Percentiles rank a stretch among this genome's conserved stretches.
phyloP scores from a whole-genome alignment of 2,797 vertebrate species.

The Gila robusta region DNA sequence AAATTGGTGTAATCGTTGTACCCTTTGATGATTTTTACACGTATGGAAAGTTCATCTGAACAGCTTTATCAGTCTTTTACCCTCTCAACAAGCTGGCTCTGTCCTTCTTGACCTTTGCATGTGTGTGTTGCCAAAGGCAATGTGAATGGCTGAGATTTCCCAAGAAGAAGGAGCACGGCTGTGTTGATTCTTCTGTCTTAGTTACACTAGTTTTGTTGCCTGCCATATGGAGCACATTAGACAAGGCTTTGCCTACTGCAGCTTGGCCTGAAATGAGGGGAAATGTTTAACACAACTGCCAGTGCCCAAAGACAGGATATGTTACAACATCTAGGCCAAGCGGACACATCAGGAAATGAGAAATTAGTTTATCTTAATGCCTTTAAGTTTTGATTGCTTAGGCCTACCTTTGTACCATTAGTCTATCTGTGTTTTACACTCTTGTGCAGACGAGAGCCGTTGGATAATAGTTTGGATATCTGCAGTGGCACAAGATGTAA shows the following conservation, averaged over 20 bases:
- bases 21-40: not conserved
- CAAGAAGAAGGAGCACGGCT: constrained; percentile 27
- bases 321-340: not conserved
- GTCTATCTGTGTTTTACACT: not conserved
- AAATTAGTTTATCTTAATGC: constrained; percentile 51
- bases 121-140: constrained; percentile 27
- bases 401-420: not conserved
- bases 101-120: constrained; percentile 33
- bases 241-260: constrained; percentile 67
- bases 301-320: constrained; percentile 15
- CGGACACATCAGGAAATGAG: constrained; percentile 22
- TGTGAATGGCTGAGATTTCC: constrained; percentile 46
- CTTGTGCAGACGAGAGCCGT: not conserved
- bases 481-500: not conserved
- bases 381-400: not conserved
- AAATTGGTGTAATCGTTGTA: constrained; percentile 4
- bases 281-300: constrained; percentile 53
- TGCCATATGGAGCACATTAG: constrained; percentile 77
- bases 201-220: constrained; percentile 19
- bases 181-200: constrained; percentile 45
- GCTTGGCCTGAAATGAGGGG: constrained; percentile 52
- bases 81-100: constrained; percentile 30
- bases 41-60: not conserved
- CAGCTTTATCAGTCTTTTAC: not conserved
- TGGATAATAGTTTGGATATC: constrained; percentile 36